Base-by-base conservation (phyloP, 2,797 vertebrate species). In the Falco biarmicus region DNA sequence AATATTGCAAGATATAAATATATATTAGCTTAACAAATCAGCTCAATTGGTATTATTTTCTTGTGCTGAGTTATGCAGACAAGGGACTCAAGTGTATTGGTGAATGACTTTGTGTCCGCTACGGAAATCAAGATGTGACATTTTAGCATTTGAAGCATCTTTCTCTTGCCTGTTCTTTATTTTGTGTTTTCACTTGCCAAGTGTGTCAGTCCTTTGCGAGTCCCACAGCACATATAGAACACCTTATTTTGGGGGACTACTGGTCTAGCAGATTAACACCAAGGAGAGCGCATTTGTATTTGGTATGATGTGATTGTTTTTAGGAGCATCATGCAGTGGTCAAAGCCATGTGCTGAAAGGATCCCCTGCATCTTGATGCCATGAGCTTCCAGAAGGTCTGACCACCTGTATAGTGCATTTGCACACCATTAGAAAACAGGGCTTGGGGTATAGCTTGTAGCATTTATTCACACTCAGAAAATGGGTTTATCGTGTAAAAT, bases 281-380 rank as follows among this genome's bases (percentile, higher is more conserved):
- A 59, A 54, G 64, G 45, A 86, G 20, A 68, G 18, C 5, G 51
- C 0, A 0, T 32, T 31, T 56, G 50, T 5, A 1, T 60, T 51
- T 77, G 54, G 54, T 24, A 22, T 13, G 17, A 43, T 15, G 41
- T 22, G 10, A 28, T 12, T 68, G 9, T 21, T 89, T 73, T 77
- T 8, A n/a, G 24, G 26, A 77, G 60, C 24, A n/a, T 34, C 31
- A 18, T 6, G 12, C 22, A 28, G 34, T 29, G 14, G 11, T 18
- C 56, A 76, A 56, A 59, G 25, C 25, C 31, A 13, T 24, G 34
- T 71, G 54, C 6, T 6, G 4, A 24, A 22, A 68, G 18, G 25
- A n/a, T 59, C 9, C 48, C 9, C 48, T 50, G 51, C 37, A 25
- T 63, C 10, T 82, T 60, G 16, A 57, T 85, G 37, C 64, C 26